phyloP scores from a whole-genome alignment of 2,113 vertebrate genomes.

The Microcebus ravelobensis region DNA sequence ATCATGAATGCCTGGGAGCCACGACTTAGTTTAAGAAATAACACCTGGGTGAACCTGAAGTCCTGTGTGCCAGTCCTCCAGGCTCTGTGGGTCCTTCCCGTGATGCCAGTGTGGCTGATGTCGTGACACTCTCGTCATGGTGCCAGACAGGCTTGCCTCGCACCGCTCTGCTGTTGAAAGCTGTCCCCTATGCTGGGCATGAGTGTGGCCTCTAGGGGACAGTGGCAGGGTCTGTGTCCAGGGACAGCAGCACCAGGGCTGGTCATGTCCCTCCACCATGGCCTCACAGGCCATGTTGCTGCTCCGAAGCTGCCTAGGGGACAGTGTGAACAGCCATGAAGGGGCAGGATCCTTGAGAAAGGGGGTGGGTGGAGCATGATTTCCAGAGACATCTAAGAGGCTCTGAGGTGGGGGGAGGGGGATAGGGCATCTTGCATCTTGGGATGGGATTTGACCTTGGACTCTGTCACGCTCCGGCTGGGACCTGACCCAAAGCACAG shows the following conservation, averaged over 20 bases:
- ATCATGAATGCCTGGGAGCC: neutral
- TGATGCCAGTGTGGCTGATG: accelerated
- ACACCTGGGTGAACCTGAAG: neutral
- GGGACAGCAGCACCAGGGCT: neutral
- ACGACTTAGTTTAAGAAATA: neutral
- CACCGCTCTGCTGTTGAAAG: neutral
- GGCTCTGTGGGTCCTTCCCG: neutral
- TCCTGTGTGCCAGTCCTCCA: accelerated
- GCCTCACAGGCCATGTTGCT: neutral
- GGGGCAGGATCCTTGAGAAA: neutral
- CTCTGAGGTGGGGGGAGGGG: neutral
- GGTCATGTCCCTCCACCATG: accelerated
- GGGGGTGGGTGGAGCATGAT: accelerated
- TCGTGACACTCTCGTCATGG: accelerated
- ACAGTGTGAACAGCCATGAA: neutral
- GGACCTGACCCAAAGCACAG: neutral
- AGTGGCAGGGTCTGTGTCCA: too few species aligned
- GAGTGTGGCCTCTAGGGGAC: neutral
- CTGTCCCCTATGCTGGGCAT: neutral
- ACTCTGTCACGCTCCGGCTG: neutral
- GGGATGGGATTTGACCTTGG: neutral
- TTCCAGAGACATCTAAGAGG: neutral
- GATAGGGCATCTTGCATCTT: neutral
- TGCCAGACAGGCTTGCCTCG: too few species aligned
- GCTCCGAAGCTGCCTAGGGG: neutral